Percentiles rank a stretch among this genome's conserved stretches.
phyloP scores from a whole-genome alignment of 35 echinoderm and acorn worm species.

The Hemicentrotus pulcherrimus region DNA sequence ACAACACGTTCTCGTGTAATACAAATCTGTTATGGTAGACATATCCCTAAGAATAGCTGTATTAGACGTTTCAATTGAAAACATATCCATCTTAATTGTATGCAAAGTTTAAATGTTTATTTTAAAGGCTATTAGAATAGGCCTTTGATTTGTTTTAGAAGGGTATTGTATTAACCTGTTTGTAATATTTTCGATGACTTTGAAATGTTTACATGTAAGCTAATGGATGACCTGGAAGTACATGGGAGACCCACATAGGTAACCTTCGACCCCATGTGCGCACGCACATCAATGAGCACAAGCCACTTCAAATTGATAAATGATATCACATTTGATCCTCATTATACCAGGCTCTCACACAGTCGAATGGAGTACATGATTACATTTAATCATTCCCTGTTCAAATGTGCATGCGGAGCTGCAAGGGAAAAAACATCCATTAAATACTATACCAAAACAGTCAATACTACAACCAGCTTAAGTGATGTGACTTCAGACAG shows the following conservation, averaged over 20 bases:
- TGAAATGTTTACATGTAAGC: constrained; percentile 12
- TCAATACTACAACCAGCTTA: background rate
- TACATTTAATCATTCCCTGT: background rate
- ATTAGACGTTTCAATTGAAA: too few species aligned
- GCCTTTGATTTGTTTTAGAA: background rate
- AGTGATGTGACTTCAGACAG: background rate
- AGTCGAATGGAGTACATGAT: background rate
- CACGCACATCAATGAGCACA: background rate
- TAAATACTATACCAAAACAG: background rate
- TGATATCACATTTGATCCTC: background rate
- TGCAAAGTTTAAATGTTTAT: too few species aligned
- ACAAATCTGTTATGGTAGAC: too few species aligned
- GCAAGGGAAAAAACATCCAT: background rate
- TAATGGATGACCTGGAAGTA: constrained; percentile 5
- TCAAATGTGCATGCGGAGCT: background rate
- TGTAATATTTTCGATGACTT: background rate
- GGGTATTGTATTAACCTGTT: background rate
- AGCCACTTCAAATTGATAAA: constrained; percentile 1
- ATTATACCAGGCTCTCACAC: background rate
- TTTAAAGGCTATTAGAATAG: too few species aligned
- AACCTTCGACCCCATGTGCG: background rate
- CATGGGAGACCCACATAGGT: background rate
- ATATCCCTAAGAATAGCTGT: too few species aligned
- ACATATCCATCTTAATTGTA: too few species aligned
- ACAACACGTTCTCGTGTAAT: too few species aligned